Base-by-base conservation (phyloP, 2,113 vertebrate species). In the Aldabrachelys gigantea region DNA sequence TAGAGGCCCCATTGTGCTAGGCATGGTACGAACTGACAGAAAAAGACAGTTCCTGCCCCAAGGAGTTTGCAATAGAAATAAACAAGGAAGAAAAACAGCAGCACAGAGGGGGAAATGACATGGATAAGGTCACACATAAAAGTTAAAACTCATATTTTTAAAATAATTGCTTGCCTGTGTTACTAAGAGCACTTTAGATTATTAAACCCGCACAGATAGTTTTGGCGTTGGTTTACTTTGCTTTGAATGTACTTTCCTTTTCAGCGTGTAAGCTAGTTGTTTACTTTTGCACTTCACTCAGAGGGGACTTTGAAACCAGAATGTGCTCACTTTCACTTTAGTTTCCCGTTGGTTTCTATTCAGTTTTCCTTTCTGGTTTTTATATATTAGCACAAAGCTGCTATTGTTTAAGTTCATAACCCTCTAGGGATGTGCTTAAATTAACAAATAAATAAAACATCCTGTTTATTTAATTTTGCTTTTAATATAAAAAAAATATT, bases 281-380 rank as follows among this genome's bases (percentile, higher is more conserved):
- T 89, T 87, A 69, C 82, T 35, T 75, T 76, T 21, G n/a, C 62
- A 76, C 59, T 84, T 44, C 90, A 72, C n/a, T 91, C n/a, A 54
- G 31, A 89, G 87, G 41, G 84, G 78, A 50, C 91, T 87, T n/a
- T 78, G 76, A 2, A 91, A 82, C 53, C 53, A 72, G 56, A 44
- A 79, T 16, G 75, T 41, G 50, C 0, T 0, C 78, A 53, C 10
- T 21, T 2, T 81, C 31, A 21, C 50, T 24, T 54, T 38, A 0
- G 0, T 4, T 5, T 75, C 65, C 35, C 49, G 4, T n/a, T 2
- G 38, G 49, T 13, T 47, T 0, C 49, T 19, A 2, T 72, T 69
- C 2, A 0, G 13, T 22, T 82, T 62, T 89, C 41, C 82, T 85
- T 56, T 54, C 22, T 0, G 0, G 4, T 10, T 24, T 78, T 54